Base-by-base conservation (phyloP, 2,113 vertebrate species). In the Ailurus styani region DNA sequence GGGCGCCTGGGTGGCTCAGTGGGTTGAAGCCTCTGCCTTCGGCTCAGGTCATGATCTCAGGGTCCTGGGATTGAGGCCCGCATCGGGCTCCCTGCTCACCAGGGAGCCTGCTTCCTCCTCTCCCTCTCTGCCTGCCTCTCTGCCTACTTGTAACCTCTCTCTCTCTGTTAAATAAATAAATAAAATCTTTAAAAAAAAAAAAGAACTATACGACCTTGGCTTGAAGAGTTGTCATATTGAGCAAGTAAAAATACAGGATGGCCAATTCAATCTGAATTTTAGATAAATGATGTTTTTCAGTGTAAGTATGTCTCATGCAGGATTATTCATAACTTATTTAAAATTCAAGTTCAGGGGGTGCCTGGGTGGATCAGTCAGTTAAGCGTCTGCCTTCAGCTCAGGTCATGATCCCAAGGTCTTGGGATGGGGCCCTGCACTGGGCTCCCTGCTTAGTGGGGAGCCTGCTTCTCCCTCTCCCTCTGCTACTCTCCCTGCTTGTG, bases 281-380 rank as follows among this genome's bases (percentile, higher is more conserved):
- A 70, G 81, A 45, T 52, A 96, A 84, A 92, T 72, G n/a, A 27
- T 47, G 31, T 57, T 89, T 91, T 91, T 37, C 54, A 87, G 12
- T 79, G 75, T 68, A 96, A 96, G 37, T 50, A 66, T 92, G 23
- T 60, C 20, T 91, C 89, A 72, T 55, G 17, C 18, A 84, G 60
- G 83, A 87, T 90, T 72, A 79, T 70, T 57, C 40, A 68, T 87
- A 17, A 50, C 52, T 81, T 82, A 87, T 89, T 15, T 68, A 91
- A 96, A 97, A 96, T 96, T 87, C 20, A 84, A 64, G 84, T 94
- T 92, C 82, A 88, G 62, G 31, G 31, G 62, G 62, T 2, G 31
- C 62, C 62, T 66, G 31, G 62, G 62, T 66, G 62, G 62, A 29
- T 66, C 62, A 66, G 62, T 66, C 6, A 6, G 62, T 66, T 15